A percentile compares a stretch with the other conserved stretches of the same genome.
Evolutionary conservation across 1,140 invertebrate species (phyloP).

Genomic region (Heliothis virescens): DNA sequence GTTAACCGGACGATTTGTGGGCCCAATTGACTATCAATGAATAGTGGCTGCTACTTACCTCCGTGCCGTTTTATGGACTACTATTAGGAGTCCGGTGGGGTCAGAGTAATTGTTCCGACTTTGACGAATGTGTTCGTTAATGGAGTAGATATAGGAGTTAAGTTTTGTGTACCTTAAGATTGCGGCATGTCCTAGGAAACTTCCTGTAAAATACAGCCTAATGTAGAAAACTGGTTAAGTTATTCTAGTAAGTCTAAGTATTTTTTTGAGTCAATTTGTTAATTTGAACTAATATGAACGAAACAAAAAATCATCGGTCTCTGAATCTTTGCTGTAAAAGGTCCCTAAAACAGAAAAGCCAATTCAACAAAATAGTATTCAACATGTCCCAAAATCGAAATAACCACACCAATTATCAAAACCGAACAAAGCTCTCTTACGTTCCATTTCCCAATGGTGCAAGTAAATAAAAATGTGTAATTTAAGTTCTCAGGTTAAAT

Average conservation of each 20-base stretch:
- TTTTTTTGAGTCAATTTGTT: too few relatives aligned
- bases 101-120: background rate
- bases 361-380: background rate
- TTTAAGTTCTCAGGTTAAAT: slow-evolving; percentile 43
- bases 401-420: background rate
- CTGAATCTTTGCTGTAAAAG: too few relatives aligned
- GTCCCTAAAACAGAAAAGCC: background rate
- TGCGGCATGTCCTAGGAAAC: too few relatives aligned
- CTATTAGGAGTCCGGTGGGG: slow-evolving; percentile 32
- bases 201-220: too few relatives aligned
- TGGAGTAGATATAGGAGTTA: background rate
- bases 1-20: slow-evolving; percentile 61
- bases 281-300: too few relatives aligned
- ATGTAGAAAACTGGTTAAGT: too few relatives aligned
- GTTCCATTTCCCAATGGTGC: background rate
- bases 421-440: background rate
- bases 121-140: slow-evolving; percentile 13
- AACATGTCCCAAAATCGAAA: background rate
- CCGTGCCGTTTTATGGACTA: slow-evolving; percentile 36
- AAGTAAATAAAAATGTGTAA: slow-evolving; percentile 34
- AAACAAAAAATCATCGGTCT: too few relatives aligned
- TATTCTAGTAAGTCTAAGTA: too few relatives aligned
- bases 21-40: slow-evolving; percentile 63
- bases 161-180: background rate
- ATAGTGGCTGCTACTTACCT: slow-evolving; percentile 54